Conservation (phyloP, 1,140 invertebrate species). For the Drosophila kurseongensis region DNA sequence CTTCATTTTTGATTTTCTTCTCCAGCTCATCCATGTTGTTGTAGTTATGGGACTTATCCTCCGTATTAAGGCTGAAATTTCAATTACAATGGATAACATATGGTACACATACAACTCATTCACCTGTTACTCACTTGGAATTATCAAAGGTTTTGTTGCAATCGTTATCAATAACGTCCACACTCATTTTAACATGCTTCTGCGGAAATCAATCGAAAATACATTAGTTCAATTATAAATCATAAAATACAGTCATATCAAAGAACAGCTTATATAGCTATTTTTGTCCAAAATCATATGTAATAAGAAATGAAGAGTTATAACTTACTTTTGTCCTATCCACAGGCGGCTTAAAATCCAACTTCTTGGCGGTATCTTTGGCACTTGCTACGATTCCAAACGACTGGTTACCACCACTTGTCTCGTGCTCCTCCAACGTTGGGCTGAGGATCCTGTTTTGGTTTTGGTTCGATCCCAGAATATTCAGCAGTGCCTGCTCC, state of each 20-base stretch:
- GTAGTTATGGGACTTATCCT: constrained; percentile 73
- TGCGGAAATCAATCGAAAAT: constrained; percentile 16
- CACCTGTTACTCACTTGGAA: constrained; percentile 63
- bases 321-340: constrained; percentile 69
- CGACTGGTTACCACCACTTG: constrained; percentile 67
- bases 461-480: constrained; percentile 41
- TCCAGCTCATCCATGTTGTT: constrained; percentile 83
- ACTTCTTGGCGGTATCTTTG: constrained; percentile 51
- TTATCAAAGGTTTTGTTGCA: constrained; percentile 81
- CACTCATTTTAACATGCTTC: constrained; percentile 84
- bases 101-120: not conserved
- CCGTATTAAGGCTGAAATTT: constrained; percentile 61
- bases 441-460: constrained; percentile 62
- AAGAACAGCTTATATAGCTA: too few species aligned
- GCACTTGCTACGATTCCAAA: constrained; percentile 57
- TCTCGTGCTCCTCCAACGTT: constrained; percentile 78
- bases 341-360: constrained; percentile 62
- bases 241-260: too few species aligned
- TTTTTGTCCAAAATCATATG: not conserved
- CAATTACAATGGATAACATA: not conserved
- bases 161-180: constrained; percentile 84
- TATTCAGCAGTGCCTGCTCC: constrained; percentile 41
- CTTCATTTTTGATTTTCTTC: constrained; percentile 84
- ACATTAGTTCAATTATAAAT: too few species aligned
- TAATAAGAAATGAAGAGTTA: too few species aligned